Base-by-base conservation (phyloP, 2,113 vertebrate species). In the Microtus richardsoni region DNA sequence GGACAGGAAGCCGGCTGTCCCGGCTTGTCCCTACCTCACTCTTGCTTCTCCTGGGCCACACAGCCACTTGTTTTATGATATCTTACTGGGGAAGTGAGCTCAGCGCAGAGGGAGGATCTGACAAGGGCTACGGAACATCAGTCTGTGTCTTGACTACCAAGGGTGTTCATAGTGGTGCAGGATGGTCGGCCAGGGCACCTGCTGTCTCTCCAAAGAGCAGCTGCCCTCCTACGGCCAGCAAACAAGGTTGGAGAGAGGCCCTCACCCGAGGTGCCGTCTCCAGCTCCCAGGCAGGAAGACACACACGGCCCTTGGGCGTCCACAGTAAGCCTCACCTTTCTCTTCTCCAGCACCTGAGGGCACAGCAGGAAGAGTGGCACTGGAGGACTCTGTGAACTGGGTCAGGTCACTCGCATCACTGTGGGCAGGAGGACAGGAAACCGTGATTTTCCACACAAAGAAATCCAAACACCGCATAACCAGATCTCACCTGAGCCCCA, bases 321-420 rank as follows among this genome's bases (percentile, higher is more conserved):
- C 49, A 3, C 26, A 28, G 73, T 1, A 3, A 1, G 24, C 96
- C 98, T 98, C 94, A 99, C 99, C 99, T 98, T 98, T 98, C 88
- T 98, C 99, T 95, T 99, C 99, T 49, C 99, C 99, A 77, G 98
- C 96, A 95, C 99, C 98, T 85, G 98, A 97, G 92, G 99, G 98
- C 66, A 99, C 98, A 0, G 99, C 98, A 89, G 99, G 98, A 93
- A 99, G 99, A 97, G 95, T 99, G 41, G 99, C 98, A 73, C 98
- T 98, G 39, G 99, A 98, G 33, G 97, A 97, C 88, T 99, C 98
- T 87, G 97, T 84, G 64, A 98, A 98, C 0, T 91, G 98, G 0
- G 98, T 89, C 41, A 98, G 95, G 88, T 60, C 82, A 75, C 96
- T 98, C 97, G 96, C 89, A 3, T 98, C 98, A 91, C 98, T 98